Base-by-base conservation (phyloP, 2,797 vertebrate genomes). In the Hylomyscus alleni region DNA sequence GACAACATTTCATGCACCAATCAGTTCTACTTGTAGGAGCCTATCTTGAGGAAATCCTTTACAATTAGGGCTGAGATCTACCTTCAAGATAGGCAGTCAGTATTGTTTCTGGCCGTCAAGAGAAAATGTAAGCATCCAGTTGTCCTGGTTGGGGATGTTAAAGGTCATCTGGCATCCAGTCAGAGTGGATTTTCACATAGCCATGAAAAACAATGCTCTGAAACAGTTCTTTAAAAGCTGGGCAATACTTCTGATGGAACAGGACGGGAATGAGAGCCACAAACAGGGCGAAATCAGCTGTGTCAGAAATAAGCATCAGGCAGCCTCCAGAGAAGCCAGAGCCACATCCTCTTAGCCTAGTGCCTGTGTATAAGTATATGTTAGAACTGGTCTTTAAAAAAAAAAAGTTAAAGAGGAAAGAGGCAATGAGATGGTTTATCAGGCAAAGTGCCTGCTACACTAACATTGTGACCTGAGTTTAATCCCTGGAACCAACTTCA, bases 61-160 rank as follows among this genome's bases (percentile, higher is more conserved):
- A 84, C 92, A 95, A 94, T 91, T 72, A 94, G 62, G 26, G 58
- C 86, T 58, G 37, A 94, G 95, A 96, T 91, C 78, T 89, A 77
- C 78, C 47, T 31, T 50, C 44, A n/a, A 95, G 96, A 96, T 94
- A 96, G 50, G 69, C 34, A 56, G n/a, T 15, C 17, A 9, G 72
- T 93, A 96, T 95, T 97, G 96, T 97, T 96, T 94, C 87, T 62
- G 65, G 82, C 72, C 2, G n/a, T 91, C 80, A 34, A 54, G 94
- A 96, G 86, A 19, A 85, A 96, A 31, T 6, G 1, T n/a, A 94
- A 91, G 58, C 73, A 50, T 88, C 73, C 81, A 47, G 62, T 80
- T 7, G 47, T 89, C 73, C 90, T 72, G 0, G 11, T 82, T 60
- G 34, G 15, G 75, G 75, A 90, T 60, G 92, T 77, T 24, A 47